Evolutionary conservation across 2,113 vertebrate species (phyloP).

Genomic region (Bombycilla garrulus): DNA sequence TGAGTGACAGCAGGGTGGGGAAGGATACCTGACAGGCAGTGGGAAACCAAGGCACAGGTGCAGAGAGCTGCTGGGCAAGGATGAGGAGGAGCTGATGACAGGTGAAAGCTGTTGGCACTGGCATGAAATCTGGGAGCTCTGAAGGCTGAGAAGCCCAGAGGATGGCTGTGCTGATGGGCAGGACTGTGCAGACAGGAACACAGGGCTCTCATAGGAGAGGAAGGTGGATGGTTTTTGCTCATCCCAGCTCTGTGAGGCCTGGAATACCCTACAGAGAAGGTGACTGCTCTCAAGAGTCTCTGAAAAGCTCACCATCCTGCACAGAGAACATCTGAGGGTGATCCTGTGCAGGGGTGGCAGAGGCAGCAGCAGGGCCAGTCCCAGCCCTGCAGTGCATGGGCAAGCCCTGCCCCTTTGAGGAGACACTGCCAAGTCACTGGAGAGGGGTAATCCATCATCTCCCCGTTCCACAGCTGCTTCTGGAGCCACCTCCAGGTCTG

Average conservation of each 20-base stretch:
- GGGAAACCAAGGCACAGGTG: neutral
- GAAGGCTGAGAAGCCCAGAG: neutral
- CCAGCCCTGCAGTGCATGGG: neutral
- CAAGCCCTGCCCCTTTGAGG: neutral
- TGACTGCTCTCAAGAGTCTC: neutral
- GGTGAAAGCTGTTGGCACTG: neutral
- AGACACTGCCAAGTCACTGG: neutral
- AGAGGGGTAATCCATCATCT: neutral
- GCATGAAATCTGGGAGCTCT: neutral
- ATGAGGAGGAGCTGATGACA: neutral
- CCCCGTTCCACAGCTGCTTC: neutral
- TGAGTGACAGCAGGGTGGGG: neutral
- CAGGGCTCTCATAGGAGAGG: neutral
- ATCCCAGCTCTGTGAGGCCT: neutral
- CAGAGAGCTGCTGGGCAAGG: neutral
- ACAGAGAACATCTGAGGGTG: neutral
- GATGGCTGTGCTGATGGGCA: rapidly evolving
- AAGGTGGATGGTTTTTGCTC: neutral
- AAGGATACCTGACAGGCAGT: neutral
- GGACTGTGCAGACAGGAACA: neutral
- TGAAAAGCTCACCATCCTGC: neutral
- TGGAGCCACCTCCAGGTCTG: neutral
- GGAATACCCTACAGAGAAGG: neutral
- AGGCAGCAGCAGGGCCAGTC: neutral
- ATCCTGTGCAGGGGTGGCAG: neutral